Percentiles rank a stretch among this genome's conserved stretches.
These are phyloP conservation scores for Drosophila tripunctata DNA, from an alignment of 2,888 invertebrate genomes.

Conservation along the genomic window DNA sequence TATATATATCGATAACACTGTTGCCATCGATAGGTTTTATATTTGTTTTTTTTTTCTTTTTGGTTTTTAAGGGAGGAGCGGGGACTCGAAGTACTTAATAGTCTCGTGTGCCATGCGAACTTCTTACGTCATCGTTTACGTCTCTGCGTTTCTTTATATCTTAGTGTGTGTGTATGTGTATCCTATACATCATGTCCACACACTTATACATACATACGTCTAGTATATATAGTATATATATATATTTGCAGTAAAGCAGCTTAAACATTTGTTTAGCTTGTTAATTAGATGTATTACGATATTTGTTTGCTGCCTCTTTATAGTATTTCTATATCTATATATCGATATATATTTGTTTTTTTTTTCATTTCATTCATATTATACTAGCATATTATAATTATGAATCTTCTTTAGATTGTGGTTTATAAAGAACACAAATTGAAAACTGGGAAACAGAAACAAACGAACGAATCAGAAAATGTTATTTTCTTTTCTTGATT, in stretches of 20 bases:
- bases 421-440: constrained; percentile 29
- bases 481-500: constrained; percentile 6
- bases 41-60: background rate
- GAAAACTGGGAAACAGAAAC: constrained; percentile 9
- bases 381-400: constrained; percentile 37
- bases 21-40: background rate
- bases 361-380: constrained; percentile 22
- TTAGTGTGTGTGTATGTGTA: constrained; percentile 9
- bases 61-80: constrained; percentile 3
- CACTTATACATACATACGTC: constrained; percentile 25
- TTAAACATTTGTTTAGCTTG: constrained; percentile 34
- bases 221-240: constrained; percentile 28
- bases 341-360: constrained; percentile 9
- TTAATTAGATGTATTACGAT: constrained; percentile 32
- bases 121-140: constrained; percentile 21
- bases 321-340: constrained; percentile 11
- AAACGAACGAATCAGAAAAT: constrained; percentile 30
- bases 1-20: constrained; percentile 5
- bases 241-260: constrained; percentile 40
- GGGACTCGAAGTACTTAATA: constrained; percentile 36
- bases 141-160: constrained; percentile 10
- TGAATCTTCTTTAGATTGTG: constrained; percentile 27
- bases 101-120: constrained; percentile 58
- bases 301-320: constrained; percentile 32
- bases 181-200: constrained; percentile 22